phyloP scores from a whole-genome alignment of 2,888 invertebrate species.

The Selenia dentaria region DNA sequence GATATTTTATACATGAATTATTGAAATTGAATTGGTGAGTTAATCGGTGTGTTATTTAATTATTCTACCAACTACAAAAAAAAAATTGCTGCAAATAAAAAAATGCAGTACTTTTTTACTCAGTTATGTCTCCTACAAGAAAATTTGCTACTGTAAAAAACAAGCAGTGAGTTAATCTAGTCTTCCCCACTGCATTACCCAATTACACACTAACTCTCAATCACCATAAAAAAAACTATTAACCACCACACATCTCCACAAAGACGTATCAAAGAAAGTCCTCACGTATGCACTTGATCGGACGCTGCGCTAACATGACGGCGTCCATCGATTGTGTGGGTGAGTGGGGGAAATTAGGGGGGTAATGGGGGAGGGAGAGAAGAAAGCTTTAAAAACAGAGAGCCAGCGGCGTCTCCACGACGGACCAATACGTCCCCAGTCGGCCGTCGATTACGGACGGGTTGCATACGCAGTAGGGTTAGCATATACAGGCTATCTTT shows the following conservation, averaged over 20 bases:
- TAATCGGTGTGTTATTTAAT: too few species aligned
- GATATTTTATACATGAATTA: too few species aligned
- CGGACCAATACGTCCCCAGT: slow-evolving; percentile 81
- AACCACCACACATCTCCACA: slow-evolving; percentile 46
- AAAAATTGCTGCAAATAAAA: too few species aligned
- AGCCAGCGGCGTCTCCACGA: slow-evolving; percentile 75
- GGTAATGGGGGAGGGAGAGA: slow-evolving; percentile 36
- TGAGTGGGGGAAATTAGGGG: neutral
- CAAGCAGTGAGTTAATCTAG: too few species aligned
- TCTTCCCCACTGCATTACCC: neutral
- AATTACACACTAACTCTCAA: slow-evolving; percentile 2
- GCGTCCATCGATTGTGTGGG: slow-evolving; percentile 74
- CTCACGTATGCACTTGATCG: slow-evolving; percentile 81
- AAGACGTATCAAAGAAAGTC: slow-evolving; percentile 77
- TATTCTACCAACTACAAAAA: too few species aligned
- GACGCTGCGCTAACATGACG: slow-evolving; percentile 75
- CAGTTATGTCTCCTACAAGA: too few species aligned
- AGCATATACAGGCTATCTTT: slow-evolving; percentile 33
- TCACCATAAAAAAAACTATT: slow-evolving; percentile 38
- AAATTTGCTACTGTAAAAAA: too few species aligned
- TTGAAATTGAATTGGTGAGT: too few species aligned
- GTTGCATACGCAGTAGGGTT: slow-evolving; percentile 66
- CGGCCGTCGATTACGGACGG: slow-evolving; percentile 76
- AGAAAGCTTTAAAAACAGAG: slow-evolving; percentile 69
- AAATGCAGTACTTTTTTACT: too few species aligned